These are phyloP conservation scores for Orius insidiosus DNA, from an alignment of 1,140 invertebrate species.

Conservation along the genomic window DNA sequence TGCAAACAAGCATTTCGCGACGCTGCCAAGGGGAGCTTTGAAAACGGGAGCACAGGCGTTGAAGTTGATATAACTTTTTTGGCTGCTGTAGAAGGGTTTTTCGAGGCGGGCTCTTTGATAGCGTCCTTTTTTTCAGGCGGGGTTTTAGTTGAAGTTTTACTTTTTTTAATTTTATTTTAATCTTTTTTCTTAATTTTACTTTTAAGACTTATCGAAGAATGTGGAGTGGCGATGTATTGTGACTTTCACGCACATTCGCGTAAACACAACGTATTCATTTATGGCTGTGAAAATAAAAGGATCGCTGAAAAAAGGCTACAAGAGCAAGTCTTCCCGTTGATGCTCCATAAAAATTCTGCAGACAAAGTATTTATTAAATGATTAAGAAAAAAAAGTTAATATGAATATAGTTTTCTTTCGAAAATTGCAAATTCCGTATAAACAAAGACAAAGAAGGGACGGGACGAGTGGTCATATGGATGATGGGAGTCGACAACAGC, in stretches of 20 bases:
- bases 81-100: no score
- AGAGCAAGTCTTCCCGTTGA: conserved; percentile 80
- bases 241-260: conserved; percentile 91
- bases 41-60: no score
- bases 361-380: conserved; percentile 79
- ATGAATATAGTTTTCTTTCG: conserved; percentile 71
- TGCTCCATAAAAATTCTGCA: conserved; percentile 80
- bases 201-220: conserved; percentile 68
- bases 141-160: no score
- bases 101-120: no score
- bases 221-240: conserved; percentile 82
- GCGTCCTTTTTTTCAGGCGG: no score
- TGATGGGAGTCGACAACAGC: conserved; percentile 82
- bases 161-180: background rate
- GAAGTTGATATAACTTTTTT: no score
- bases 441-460: conserved; percentile 87
- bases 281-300: conserved; percentile 81
- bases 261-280: conserved; percentile 88
- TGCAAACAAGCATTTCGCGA: no score
- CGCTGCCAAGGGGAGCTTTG: no score
- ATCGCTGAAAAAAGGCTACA: conserved; percentile 51
- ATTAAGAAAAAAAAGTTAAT: no score
- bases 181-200: conserved; percentile 7
- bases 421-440: conserved; percentile 83
- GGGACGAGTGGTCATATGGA: conserved; percentile 81